These are phyloP conservation scores for Nesogale talazaci DNA, from an alignment of 2,113 vertebrate genomes.

Conservation along the genomic window DNA sequence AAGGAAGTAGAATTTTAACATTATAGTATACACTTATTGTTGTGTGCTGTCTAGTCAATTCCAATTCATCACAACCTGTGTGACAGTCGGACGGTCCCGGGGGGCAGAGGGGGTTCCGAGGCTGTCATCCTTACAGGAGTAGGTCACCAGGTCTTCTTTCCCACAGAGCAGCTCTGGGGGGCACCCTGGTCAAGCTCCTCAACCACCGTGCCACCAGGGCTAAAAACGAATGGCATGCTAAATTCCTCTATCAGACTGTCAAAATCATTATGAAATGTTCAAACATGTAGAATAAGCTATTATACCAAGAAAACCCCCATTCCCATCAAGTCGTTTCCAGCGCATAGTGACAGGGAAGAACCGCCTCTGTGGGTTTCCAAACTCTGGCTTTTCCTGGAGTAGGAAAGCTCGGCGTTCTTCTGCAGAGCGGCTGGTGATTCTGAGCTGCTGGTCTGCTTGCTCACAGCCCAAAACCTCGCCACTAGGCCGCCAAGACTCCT, in stretches of 20 bases:
- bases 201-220: neutral
- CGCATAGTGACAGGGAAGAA: too few relatives aligned
- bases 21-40: neutral
- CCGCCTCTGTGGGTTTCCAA: too few relatives aligned
- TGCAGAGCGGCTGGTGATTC: too few relatives aligned
- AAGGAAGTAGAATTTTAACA: neutral
- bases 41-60: neutral
- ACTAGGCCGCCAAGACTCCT: too few relatives aligned
- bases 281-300: neutral
- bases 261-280: neutral
- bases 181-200: neutral
- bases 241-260: neutral
- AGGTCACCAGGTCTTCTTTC: neutral
- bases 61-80: neutral
- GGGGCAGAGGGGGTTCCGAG: neutral
- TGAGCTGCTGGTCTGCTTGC: too few relatives aligned
- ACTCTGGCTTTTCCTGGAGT: too few relatives aligned
- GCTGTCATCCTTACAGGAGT: neutral
- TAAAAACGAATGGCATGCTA: neutral
- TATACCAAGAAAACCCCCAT: neutral
- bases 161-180: neutral
- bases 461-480: too few relatives aligned
- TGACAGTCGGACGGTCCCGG: neutral
- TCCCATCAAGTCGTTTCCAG: neutral
- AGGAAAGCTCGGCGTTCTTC: too few relatives aligned